Evolutionary conservation across 2,797 vertebrate genomes (phyloP).

Genomic region (Gymnothorax reevesii): DNA sequence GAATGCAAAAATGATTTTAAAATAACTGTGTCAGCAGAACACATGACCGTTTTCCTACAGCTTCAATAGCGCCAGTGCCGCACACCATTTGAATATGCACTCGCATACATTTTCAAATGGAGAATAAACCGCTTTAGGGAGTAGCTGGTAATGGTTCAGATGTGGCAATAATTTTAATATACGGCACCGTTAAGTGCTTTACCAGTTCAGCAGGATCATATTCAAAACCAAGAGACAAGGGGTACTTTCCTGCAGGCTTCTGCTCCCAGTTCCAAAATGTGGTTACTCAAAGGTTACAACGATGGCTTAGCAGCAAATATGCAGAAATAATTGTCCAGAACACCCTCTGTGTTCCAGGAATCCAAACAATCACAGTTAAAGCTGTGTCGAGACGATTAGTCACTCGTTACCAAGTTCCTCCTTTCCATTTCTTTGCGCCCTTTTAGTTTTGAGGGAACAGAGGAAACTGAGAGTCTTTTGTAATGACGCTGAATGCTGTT

Average conservation of each 20-base stretch:
- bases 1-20: background rate
- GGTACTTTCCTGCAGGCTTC: background rate
- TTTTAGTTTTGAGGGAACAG: background rate
- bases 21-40: background rate
- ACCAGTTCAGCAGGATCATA: slow-evolving; percentile 62
- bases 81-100: background rate
- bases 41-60: background rate
- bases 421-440: background rate
- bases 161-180: slow-evolving; percentile 13
- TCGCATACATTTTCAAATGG: background rate
- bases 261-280: background rate
- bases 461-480: background rate
- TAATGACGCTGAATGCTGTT: background rate
- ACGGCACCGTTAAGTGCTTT: slow-evolving; percentile 54
- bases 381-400: background rate
- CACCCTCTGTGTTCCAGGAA: background rate
- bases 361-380: background rate
- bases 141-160: background rate
- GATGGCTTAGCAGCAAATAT: background rate
- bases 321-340: background rate
- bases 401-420: background rate
- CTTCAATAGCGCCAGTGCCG: background rate
- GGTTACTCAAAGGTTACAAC: background rate
- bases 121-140: background rate
- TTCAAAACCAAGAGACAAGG: background rate